Evolutionary conservation across 2,888 invertebrate species (phyloP).

Genomic region (Dynastes hyllus): DNA sequence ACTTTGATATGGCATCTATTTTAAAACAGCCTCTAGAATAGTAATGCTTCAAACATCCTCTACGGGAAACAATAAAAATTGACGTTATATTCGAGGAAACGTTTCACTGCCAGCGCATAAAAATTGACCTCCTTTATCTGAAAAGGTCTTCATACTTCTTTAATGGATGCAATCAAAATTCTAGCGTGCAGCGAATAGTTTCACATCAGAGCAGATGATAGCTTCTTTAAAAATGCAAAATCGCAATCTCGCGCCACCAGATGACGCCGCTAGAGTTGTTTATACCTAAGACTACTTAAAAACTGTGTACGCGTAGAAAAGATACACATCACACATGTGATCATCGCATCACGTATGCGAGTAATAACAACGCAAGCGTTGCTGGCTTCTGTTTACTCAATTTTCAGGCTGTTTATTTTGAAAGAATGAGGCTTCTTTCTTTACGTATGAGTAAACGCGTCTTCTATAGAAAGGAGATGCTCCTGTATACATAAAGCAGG

Average conservation of each 20-base stretch:
- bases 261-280: slow-evolving; percentile 17
- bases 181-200: no score
- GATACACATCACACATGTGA: slow-evolving; percentile 7
- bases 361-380: slow-evolving; percentile 13
- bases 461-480: slow-evolving; percentile 29
- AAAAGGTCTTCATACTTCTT: no score
- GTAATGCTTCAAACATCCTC: no score
- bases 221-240: slow-evolving; percentile 1
- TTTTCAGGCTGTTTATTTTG: slow-evolving; percentile 48
- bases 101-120: no score
- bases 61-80: no score
- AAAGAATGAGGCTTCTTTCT: slow-evolving; percentile 44
- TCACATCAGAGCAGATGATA: no score
- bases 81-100: no score
- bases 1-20: no score
- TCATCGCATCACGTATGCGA: slow-evolving; percentile 21
- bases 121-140: no score
- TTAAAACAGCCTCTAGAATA: no score
- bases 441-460: slow-evolving; percentile 18
- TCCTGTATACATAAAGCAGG: slow-evolving; percentile 21
- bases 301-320: slow-evolving; percentile 7
- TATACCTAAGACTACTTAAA: not conserved
- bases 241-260: slow-evolving; percentile 15
- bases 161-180: no score
- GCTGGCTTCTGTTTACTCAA: slow-evolving; percentile 48